phyloP scores from a whole-genome alignment of 1,140 invertebrate genomes.

The Oedothorax gibbosus region DNA sequence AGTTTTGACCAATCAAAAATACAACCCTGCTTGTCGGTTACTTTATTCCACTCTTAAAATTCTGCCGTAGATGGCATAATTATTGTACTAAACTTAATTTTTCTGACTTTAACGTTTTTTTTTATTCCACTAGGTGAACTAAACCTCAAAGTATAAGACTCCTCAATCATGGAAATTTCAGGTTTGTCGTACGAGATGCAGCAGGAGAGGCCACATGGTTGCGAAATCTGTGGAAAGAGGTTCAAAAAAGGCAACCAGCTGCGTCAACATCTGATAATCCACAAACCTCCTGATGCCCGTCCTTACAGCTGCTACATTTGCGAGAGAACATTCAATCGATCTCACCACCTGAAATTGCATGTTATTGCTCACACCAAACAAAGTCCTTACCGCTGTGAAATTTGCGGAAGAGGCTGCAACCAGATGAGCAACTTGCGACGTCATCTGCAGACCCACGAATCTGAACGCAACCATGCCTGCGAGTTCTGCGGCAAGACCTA shows the following conservation, averaged over 20 bases:
- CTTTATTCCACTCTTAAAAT: no score
- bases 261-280: slow-evolving; percentile 51
- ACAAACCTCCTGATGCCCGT: slow-evolving; percentile 47
- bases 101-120: not conserved
- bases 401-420: slow-evolving; percentile 47
- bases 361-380: slow-evolving; percentile 52
- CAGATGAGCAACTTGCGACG: slow-evolving; percentile 52
- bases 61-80: no score
- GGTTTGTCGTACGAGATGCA: slow-evolving; percentile 40
- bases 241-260: slow-evolving; percentile 58
- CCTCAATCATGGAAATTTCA: not conserved
- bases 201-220: slow-evolving; percentile 47
- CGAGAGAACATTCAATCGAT: slow-evolving; percentile 53
- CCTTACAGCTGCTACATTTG: slow-evolving; percentile 58
- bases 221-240: slow-evolving; percentile 55
- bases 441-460: slow-evolving; percentile 48
- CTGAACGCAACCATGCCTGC: slow-evolving; percentile 40
- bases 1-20: no score
- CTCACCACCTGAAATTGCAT: slow-evolving; percentile 55
- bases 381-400: slow-evolving; percentile 49
- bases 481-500: slow-evolving; percentile 48
- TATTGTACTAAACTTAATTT: no score
- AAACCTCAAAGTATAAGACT: not conserved
- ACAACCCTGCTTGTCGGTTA: no score
- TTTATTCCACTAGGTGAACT: not conserved